These are phyloP conservation scores for Polymixis flavicincta DNA, from an alignment of 2,888 invertebrate genomes.

Conservation along the genomic window DNA sequence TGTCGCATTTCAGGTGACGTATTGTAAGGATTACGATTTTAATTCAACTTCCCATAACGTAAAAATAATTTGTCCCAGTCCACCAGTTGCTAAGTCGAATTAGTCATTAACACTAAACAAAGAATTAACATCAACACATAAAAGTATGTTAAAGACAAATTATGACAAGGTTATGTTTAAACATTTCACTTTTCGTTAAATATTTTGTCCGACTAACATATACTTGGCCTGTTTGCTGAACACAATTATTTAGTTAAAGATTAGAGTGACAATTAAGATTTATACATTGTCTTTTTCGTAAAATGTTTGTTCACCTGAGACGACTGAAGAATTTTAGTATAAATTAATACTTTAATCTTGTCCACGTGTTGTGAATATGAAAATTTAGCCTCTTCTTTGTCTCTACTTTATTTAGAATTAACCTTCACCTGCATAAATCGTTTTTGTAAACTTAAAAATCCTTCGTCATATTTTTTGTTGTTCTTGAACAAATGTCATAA, in stretches of 20 bases:
- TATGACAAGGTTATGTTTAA: constrained; percentile 39
- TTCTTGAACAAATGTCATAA: neutral
- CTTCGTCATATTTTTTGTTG: neutral
- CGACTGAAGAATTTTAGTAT: constrained; percentile 9
- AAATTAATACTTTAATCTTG: constrained; percentile 26
- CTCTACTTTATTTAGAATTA: neutral
- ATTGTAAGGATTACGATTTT: neutral
- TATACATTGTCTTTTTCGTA: neutral
- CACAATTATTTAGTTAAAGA: constrained; percentile 47
- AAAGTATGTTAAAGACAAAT: constrained; percentile 34
- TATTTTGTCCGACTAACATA: constrained; percentile 26
- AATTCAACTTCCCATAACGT: neutral
- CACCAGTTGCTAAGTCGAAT: neutral
- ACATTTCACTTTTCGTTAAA: constrained; percentile 22
- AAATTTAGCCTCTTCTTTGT: neutral
- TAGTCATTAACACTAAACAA: constrained; percentile 26
- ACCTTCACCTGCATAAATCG: constrained; percentile 7
- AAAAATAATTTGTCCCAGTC: constrained; percentile 1
- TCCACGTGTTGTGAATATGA: constrained; percentile 7
- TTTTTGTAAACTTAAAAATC: no score
- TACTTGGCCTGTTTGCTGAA: constrained; percentile 29
- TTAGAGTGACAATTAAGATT: constrained; percentile 47
- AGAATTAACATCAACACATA: neutral
- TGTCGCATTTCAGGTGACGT: neutral
- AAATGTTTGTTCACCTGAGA: constrained; percentile 18